Evolutionary conservation across 2,113 vertebrate species (phyloP).

Genomic region (Falco punctatus): DNA sequence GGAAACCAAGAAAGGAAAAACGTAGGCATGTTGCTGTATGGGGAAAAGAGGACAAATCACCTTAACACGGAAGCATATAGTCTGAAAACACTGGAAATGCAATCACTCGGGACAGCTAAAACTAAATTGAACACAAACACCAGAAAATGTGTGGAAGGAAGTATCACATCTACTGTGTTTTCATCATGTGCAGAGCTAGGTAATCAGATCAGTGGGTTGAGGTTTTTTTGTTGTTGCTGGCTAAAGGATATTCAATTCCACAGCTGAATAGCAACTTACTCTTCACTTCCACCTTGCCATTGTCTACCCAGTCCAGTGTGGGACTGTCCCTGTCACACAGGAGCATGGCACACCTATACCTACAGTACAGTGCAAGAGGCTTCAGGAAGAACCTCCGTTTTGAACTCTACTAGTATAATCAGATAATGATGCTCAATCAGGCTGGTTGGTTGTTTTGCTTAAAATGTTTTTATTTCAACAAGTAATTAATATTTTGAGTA

Average conservation of each 20-base stretch:
- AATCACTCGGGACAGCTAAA: background rate
- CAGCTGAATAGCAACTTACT: background rate
- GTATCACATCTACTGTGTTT: background rate
- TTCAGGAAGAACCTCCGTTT: background rate
- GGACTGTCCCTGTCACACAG: background rate
- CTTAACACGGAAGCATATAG: background rate
- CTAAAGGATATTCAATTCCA: background rate
- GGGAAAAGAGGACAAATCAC: background rate
- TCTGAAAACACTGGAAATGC: background rate
- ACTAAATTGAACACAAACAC: background rate
- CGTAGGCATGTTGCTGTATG: background rate
- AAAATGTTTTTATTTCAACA: constrained; percentile 30
- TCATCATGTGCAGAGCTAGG: background rate
- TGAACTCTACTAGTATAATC: background rate
- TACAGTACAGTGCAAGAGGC: background rate
- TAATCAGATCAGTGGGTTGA: background rate
- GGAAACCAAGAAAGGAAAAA: background rate
- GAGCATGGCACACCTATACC: background rate
- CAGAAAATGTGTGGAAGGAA: background rate
- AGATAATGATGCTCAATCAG: constrained; percentile 8
- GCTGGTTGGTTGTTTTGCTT: constrained; percentile 19
- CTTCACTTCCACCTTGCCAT: background rate
- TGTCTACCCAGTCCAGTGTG: background rate
- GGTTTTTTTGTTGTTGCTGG: background rate
- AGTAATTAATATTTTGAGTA: constrained; percentile 56